Evolutionary conservation across 2,888 invertebrate species (phyloP).

Genomic region (Drosophila lutescens): DNA sequence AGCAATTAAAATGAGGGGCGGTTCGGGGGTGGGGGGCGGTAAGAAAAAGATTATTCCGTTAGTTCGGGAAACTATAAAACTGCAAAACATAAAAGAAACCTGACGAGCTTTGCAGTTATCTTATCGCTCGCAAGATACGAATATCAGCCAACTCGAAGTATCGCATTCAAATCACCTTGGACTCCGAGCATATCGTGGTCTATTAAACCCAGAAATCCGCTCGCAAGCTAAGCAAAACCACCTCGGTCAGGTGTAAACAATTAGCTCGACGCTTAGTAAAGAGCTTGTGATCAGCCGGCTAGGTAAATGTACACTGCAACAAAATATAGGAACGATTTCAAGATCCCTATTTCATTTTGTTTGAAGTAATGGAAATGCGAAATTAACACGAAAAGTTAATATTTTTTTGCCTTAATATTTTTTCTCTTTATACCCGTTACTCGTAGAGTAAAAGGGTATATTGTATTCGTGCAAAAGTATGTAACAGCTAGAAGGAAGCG

Average conservation of each 20-base stretch:
- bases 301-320: background rate
- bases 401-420: too few species aligned
- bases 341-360: background rate
- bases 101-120: slow-evolving; percentile 56
- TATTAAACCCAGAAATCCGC: slow-evolving; percentile 25
- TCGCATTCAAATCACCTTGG: slow-evolving; percentile 33
- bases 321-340: background rate
- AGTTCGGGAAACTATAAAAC: slow-evolving; percentile 67
- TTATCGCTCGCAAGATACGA: slow-evolving; percentile 51
- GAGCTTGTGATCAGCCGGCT: slow-evolving; percentile 20
- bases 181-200: slow-evolving; percentile 21
- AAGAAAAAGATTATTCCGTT: slow-evolving; percentile 26
- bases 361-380: background rate
- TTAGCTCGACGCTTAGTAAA: slow-evolving; percentile 28
- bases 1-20: slow-evolving; percentile 17
- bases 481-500: too few species aligned
- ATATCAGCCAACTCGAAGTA: slow-evolving; percentile 12
- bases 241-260: slow-evolving; percentile 45
- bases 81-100: slow-evolving; percentile 56
- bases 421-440: too few species aligned
- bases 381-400: too few species aligned
- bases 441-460: too few species aligned
- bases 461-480: too few species aligned
- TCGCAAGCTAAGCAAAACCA: slow-evolving; percentile 13
- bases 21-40: background rate